Conservation (phyloP, 2,797 vertebrate genomes). For the Rhynchotus rufescens region DNA sequence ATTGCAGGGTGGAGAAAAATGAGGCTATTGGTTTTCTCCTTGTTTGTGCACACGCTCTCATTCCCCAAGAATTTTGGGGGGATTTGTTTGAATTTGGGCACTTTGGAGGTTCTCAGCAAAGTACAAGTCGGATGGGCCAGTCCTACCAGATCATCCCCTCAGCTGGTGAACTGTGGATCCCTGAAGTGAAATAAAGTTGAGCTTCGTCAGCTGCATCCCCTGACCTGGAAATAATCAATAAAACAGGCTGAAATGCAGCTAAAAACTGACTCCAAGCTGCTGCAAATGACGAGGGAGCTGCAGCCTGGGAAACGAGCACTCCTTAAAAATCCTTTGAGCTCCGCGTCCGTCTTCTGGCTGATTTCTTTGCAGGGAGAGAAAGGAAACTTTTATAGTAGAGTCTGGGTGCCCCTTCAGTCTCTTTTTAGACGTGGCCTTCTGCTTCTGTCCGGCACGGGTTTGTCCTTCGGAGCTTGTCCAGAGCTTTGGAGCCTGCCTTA, state of each 20-base stretch:
- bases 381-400: background rate
- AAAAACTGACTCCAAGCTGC: background rate
- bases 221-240: constrained; percentile 61
- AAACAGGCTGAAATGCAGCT: constrained; percentile 47
- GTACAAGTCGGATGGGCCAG: background rate
- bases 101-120: background rate
- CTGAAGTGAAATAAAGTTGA: constrained; percentile 53
- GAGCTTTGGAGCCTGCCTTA: constrained; percentile 17
- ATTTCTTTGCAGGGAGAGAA: background rate
- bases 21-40: background rate
- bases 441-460: constrained; percentile 48
- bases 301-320: background rate
- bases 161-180: background rate
- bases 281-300: background rate
- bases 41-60: background rate
- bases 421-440: background rate
- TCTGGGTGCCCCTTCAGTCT: background rate
- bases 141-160: background rate
- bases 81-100: background rate
- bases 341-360: background rate
- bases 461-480: constrained; percentile 30
- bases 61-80: background rate
- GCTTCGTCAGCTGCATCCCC: constrained; percentile 37
- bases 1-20: background rate
- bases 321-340: background rate